Evolutionary conservation across 2,797 vertebrate species (phyloP).

Genomic region (Gymnoscopelus microlampas): DNA sequence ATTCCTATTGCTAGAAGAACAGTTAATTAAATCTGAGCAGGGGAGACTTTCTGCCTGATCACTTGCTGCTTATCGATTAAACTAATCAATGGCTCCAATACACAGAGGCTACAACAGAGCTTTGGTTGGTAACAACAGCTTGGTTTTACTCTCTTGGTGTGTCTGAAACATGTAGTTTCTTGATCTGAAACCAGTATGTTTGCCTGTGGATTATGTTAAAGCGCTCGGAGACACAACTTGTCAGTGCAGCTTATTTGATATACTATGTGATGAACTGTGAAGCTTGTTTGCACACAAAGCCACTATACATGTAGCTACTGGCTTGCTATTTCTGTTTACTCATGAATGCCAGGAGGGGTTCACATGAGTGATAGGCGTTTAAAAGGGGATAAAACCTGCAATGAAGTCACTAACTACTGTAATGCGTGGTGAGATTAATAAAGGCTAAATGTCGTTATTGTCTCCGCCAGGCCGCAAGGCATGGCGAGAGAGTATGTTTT

Average conservation of each 20-base stretch:
- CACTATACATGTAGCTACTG: constrained; percentile 2
- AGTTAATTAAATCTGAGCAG: constrained; percentile 6
- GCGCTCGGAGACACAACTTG: constrained; percentile 25
- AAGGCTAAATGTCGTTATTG: too few relatives aligned
- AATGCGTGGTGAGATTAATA: too few relatives aligned
- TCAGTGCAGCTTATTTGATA: constrained; percentile 2
- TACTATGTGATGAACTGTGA: background rate
- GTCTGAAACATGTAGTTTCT: constrained; percentile 16
- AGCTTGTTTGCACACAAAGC: constrained; percentile 2
- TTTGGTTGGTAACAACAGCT: background rate
- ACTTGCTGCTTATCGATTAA: constrained; percentile 8
- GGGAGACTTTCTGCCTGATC: background rate
- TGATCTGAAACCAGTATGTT: background rate
- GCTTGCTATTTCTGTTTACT: constrained; percentile 6
- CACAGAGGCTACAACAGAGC: background rate
- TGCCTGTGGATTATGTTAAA: background rate
- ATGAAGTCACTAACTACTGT: too few relatives aligned
- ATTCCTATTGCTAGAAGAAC: background rate
- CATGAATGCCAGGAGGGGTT: constrained; percentile 6
- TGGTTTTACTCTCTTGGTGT: background rate
- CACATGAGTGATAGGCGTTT: background rate
- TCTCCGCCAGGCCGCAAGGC: too few relatives aligned
- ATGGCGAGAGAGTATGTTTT: too few relatives aligned
- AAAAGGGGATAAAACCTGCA: background rate
- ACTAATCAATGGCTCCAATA: background rate